These are phyloP conservation scores for Eueides isabella DNA, from an alignment of 1,140 invertebrate genomes.

Conservation along the genomic window DNA sequence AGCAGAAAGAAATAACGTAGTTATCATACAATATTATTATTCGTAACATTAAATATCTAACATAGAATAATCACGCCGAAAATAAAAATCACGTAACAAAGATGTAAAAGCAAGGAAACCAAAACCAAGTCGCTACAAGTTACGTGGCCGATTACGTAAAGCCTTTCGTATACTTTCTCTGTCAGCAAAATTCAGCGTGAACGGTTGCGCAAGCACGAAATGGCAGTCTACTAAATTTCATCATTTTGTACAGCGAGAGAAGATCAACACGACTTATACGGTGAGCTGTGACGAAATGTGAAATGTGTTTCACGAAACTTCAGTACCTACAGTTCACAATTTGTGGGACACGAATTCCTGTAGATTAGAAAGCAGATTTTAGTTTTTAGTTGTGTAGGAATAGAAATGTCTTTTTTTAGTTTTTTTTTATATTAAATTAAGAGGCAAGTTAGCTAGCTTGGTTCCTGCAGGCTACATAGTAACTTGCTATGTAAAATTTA, in stretches of 20 bases:
- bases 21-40: no score
- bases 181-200: constrained; percentile 81
- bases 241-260: constrained; percentile 73
- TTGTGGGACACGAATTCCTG: background rate
- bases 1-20: no score
- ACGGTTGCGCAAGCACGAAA: constrained; percentile 73
- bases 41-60: no score
- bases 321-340: background rate
- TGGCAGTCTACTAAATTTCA: constrained; percentile 79
- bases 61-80: constrained; percentile 26
- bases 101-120: constrained; percentile 79
- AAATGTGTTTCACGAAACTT: constrained; percentile 48
- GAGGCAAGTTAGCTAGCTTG: no score
- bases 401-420: no score
- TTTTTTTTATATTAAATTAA: no score
- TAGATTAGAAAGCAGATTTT: no score
- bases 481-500: no score
- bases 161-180: constrained; percentile 81
- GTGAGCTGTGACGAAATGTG: constrained; percentile 51
- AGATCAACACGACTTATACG: constrained; percentile 66
- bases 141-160: constrained; percentile 77
- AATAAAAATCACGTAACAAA: constrained; percentile 65
- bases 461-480: no score
- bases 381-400: no score
- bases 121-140: constrained; percentile 75